phyloP scores from a whole-genome alignment of 2,113 vertebrate species.

The Aleadryas rufinucha region DNA sequence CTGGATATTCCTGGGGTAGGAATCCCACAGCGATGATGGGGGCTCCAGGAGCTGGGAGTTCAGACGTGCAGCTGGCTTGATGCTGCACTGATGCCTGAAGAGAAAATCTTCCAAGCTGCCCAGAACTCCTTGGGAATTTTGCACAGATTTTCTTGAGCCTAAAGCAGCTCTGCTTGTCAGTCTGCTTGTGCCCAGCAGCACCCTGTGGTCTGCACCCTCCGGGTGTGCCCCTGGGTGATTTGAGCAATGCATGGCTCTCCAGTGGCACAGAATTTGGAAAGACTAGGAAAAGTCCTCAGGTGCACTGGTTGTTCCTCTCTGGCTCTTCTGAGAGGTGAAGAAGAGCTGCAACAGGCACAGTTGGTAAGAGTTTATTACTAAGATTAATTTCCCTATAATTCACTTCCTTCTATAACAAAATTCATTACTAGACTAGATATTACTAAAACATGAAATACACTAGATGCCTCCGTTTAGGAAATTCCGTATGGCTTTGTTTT shows the following conservation, averaged over 20 bases:
- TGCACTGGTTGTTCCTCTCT: background rate
- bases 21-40: background rate
- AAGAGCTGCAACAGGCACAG: background rate
- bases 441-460: background rate
- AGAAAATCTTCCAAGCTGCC: background rate
- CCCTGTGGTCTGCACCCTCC: accelerated
- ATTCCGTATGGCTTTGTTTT: background rate
- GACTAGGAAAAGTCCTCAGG: background rate
- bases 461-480: background rate
- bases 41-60: background rate
- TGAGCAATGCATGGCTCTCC: background rate
- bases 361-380: background rate
- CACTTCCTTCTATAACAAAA: background rate
- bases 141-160: background rate
- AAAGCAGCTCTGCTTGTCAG: background rate
- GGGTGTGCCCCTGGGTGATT: background rate
- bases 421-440: background rate
- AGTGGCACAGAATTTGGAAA: background rate
- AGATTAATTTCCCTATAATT: background rate
- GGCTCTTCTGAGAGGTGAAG: background rate
- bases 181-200: accelerated
- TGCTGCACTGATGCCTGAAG: background rate
- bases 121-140: background rate
- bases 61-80: background rate
- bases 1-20: background rate